A percentile compares a stretch with the other conserved stretches of the same genome.
Conservation (phyloP, 2,113 vertebrate species). For the Merops nubicus region DNA sequence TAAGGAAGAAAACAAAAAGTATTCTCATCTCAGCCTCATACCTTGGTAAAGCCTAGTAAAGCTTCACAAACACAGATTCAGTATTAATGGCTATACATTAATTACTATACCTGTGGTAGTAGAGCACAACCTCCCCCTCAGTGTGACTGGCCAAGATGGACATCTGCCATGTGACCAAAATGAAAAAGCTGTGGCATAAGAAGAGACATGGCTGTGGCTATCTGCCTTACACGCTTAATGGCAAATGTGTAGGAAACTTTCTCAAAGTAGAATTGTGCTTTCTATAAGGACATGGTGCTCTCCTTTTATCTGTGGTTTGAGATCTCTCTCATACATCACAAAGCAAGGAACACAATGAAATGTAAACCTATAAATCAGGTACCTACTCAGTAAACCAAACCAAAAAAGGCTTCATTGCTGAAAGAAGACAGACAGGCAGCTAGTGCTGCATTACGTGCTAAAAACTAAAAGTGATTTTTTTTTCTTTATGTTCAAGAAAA, state of each 20-base stretch:
- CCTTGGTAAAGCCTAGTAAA: background rate
- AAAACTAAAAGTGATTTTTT: background rate
- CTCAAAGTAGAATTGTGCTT: background rate
- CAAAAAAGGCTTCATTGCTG: background rate
- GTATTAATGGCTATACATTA: background rate
- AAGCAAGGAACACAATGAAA: background rate
- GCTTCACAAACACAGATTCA: background rate
- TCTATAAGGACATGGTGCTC: fast-evolving
- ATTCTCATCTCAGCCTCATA: background rate
- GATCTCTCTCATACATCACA: background rate
- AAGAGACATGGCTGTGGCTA: background rate
- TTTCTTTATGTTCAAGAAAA: background rate
- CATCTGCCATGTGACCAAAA: background rate
- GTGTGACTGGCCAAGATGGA: background rate
- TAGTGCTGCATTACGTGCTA: background rate
- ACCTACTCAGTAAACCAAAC: background rate
- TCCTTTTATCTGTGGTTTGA: background rate
- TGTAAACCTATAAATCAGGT: background rate
- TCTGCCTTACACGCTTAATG: background rate
- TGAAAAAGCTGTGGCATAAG: background rate
- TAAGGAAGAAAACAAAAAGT: background rate
- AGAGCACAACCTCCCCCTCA: background rate
- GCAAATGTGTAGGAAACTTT: background rate
- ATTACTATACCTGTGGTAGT: background rate
- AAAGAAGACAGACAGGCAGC: background rate